These are phyloP conservation scores for human (Homo sapiens) DNA, from an alignment of 2,113 vertebrate genomes.

Conservation along the genomic window DNA sequence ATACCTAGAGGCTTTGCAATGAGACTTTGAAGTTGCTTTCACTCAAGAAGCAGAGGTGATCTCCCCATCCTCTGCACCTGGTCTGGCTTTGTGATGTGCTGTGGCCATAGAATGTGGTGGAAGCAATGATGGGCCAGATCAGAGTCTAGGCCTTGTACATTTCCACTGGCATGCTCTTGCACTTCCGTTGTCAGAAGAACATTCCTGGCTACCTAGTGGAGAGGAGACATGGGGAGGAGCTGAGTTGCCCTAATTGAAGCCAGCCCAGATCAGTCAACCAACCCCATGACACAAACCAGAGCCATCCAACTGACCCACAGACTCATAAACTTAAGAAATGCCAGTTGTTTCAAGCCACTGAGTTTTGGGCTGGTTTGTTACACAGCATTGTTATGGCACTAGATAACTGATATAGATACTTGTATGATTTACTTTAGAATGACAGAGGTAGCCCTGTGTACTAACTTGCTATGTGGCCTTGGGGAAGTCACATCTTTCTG, in stretches of 20 bases:
- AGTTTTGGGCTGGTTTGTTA: neutral
- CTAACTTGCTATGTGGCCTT: neutral
- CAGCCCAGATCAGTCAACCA: neutral
- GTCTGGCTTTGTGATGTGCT: neutral
- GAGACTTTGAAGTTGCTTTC: neutral
- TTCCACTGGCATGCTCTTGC: accelerated
- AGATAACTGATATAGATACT: accelerated
- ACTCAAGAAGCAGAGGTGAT: neutral
- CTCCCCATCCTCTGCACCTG: neutral
- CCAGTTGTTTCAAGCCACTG: neutral
- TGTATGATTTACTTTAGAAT: too few species aligned
- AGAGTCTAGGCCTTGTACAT: accelerated
- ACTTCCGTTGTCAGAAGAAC: accelerated
- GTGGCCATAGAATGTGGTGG: neutral
- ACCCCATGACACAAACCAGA: neutral
- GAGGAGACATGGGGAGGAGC: accelerated
- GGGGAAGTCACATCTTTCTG: neutral
- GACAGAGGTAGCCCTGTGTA: neutral
- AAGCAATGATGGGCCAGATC: accelerated
- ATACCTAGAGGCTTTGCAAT: accelerated
- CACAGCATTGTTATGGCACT: accelerated
- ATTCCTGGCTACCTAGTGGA: accelerated
- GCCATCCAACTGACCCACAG: accelerated
- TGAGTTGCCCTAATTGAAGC: neutral
- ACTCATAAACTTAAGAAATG: too few species aligned